Conservation (phyloP, 2,113 vertebrate species). For the Centropristis striata region DNA sequence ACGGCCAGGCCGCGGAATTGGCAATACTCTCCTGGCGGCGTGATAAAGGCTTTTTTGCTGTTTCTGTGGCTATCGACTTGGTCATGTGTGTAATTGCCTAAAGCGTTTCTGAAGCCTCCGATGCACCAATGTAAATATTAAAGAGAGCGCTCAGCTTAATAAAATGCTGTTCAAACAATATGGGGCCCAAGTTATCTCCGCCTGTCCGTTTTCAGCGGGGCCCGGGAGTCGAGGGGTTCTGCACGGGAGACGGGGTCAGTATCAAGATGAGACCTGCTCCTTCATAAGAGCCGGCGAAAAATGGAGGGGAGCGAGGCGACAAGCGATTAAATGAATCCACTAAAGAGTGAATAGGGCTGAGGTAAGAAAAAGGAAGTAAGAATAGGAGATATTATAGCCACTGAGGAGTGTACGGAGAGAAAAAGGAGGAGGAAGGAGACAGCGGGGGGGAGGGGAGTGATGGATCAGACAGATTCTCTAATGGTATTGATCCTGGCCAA, state of each 20-base stretch:
- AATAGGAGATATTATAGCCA: slow-evolving; percentile 44
- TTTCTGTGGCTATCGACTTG: slow-evolving; percentile 84
- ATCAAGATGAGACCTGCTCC: slow-evolving; percentile 75
- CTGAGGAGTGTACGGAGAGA: slow-evolving; percentile 5
- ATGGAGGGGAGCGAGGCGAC: slow-evolving; percentile 52
- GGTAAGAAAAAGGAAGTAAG: slow-evolving; percentile 53
- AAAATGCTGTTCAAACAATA: slow-evolving; percentile 88
- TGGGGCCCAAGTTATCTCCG: slow-evolving; percentile 77
- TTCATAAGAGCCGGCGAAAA: slow-evolving; percentile 56
- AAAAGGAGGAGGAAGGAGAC: slow-evolving; percentile 11
- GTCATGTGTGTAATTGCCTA: slow-evolving; percentile 86
- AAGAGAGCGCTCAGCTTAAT: slow-evolving; percentile 84
- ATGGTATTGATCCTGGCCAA: slow-evolving; percentile 93
- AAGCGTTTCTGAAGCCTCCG: slow-evolving; percentile 81
- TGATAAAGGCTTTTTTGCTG: slow-evolving; percentile 82
- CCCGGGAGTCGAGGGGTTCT: slow-evolving; percentile 43
- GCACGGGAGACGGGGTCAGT: slow-evolving; percentile 65
- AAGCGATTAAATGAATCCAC: slow-evolving; percentile 71
- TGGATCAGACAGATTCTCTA: slow-evolving; percentile 87
- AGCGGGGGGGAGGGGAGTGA: slow-evolving; percentile 62
- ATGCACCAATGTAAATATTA: slow-evolving; percentile 88
- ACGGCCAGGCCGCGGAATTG: slow-evolving; percentile 75
- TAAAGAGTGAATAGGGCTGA: slow-evolving; percentile 63
- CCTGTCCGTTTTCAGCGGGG: slow-evolving; percentile 69
- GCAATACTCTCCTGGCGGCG: slow-evolving; percentile 76